These are phyloP conservation scores for Nibea coibor DNA, from an alignment of 2,113 vertebrate genomes.

Conservation along the genomic window DNA sequence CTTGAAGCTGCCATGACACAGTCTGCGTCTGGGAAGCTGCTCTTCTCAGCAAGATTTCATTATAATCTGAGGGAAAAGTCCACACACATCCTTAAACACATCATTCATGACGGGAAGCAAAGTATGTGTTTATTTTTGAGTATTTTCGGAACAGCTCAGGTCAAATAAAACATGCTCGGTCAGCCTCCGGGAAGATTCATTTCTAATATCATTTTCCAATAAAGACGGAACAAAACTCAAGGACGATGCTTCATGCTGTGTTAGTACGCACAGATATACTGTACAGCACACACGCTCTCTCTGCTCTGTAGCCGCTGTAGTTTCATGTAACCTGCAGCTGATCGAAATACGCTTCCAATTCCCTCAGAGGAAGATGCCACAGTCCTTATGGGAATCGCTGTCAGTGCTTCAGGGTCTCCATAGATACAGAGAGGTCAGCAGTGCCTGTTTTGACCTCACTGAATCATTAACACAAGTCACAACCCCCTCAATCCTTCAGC, in stretches of 20 bases:
- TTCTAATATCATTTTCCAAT: conserved; percentile 1
- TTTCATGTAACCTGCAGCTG: conserved; percentile 10
- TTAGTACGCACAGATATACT: not conserved
- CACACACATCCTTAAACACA: not conserved
- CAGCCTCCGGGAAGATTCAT: conserved; percentile 14
- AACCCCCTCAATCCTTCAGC: not conserved
- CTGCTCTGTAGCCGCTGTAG: conserved; percentile 11
- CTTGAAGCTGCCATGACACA: conserved; percentile 11
- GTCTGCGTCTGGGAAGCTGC: not conserved
- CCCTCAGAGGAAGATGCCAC: not conserved
- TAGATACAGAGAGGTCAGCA: conserved; percentile 13
- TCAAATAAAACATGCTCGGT: conserved; percentile 16
- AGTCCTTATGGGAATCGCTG: not conserved
- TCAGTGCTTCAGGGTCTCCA: not conserved
- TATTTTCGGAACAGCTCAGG: conserved; percentile 1
- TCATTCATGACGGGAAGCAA: not conserved
- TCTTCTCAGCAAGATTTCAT: conserved; percentile 3
- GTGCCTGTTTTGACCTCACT: conserved; percentile 23
- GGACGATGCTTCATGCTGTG: not conserved
- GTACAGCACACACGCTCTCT: not conserved
- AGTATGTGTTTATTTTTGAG: not conserved
- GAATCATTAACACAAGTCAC: conserved; percentile 33
- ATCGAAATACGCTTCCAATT: conserved; percentile 19
- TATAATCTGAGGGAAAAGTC: not conserved
- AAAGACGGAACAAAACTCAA: conserved; percentile 9